Conservation (phyloP, 2,113 vertebrate genomes). For the Apodemus sylvaticus region DNA sequence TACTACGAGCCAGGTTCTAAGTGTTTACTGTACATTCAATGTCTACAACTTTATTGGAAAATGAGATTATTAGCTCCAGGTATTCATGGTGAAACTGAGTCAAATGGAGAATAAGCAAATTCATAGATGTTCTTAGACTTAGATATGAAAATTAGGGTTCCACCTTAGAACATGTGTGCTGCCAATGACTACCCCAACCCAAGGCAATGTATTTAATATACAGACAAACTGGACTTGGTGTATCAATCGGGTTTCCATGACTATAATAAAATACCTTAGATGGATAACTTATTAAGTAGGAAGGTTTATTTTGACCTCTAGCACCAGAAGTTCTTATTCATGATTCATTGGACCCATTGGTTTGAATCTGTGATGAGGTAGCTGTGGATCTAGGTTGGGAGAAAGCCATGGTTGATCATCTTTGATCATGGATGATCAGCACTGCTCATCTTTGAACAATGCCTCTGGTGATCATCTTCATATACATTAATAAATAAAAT, state of each 20-base stretch:
- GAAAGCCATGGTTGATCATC: not conserved
- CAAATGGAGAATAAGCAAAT: not conserved
- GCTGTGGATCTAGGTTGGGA: not conserved
- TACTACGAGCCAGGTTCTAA: not conserved
- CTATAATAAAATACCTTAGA: not conserved
- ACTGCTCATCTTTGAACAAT: not conserved
- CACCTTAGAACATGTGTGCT: not conserved
- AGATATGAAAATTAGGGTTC: not conserved
- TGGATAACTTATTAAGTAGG: not conserved
- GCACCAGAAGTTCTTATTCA: not conserved
- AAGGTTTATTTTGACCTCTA: not conserved
- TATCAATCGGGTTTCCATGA: not conserved
- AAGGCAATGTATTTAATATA: not conserved
- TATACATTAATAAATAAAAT: not conserved
- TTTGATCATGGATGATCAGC: no score
- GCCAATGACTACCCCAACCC: not conserved
- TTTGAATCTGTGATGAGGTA: not conserved
- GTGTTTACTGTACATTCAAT: not conserved
- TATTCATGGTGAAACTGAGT: not conserved
- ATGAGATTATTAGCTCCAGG: not conserved
- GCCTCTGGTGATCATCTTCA: not conserved
- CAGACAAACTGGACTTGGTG: not conserved
- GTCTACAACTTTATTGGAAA: not conserved
- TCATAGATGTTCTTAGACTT: not conserved
- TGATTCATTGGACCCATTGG: not conserved